Conservation (phyloP, 2,888 invertebrate genomes). For the Patella caerulea region DNA sequence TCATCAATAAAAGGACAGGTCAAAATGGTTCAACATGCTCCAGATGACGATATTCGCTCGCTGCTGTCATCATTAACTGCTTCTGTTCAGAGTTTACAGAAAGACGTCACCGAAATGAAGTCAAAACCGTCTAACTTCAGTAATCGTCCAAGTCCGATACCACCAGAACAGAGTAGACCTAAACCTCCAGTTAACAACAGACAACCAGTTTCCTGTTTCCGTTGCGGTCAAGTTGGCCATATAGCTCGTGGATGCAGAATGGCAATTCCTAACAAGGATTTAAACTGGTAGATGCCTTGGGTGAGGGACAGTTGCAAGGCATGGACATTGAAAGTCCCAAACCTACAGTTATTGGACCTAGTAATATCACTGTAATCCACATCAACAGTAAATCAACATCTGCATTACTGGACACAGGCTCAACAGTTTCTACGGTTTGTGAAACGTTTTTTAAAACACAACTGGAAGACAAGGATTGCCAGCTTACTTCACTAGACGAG, state of each 20-base stretch:
- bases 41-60: neutral
- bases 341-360: neutral
- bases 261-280: neutral
- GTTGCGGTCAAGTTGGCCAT: neutral
- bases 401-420: neutral
- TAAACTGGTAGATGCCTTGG: neutral
- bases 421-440: no score
- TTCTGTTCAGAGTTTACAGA: neutral
- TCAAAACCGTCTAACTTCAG: neutral
- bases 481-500: neutral
- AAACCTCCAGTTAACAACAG: neutral
- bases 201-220: neutral
- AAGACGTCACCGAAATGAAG: neutral
- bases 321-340: neutral
- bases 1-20: neutral
- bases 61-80: neutral
- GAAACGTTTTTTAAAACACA: no score
- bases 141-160: neutral
- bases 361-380: neutral
- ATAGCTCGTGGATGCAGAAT: neutral
- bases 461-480: no score
- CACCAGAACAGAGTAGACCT: neutral
- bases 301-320: neutral
- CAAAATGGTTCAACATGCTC: neutral
- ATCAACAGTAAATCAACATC: neutral